Percentiles rank a stretch among this genome's conserved stretches.
Evolutionary conservation across 2,888 invertebrate genomes (phyloP).

Genomic region (Perizoma flavofasciatum): DNA sequence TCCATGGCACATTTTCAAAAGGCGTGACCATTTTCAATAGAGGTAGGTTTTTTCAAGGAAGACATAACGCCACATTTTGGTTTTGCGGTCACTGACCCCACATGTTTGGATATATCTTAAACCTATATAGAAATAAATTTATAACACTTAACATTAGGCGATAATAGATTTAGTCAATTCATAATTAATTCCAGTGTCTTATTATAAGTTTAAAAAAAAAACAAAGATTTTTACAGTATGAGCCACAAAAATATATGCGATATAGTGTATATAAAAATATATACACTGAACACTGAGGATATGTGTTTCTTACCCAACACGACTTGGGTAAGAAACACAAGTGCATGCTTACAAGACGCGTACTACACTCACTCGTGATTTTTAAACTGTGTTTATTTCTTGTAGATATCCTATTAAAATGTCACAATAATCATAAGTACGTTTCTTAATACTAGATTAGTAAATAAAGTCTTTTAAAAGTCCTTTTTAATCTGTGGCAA

Average conservation of each 20-base stretch:
- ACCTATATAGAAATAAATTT: constrained; percentile 17
- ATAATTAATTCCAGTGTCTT: constrained; percentile 41
- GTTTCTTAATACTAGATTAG: constrained; percentile 21
- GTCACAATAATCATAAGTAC: constrained; percentile 38
- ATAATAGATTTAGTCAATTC: constrained; percentile 34
- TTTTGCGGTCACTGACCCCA: neutral
- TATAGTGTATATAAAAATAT: too few species aligned
- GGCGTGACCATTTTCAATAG: too few species aligned
- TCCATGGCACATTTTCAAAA: too few species aligned
- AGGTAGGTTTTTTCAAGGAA: too few species aligned
- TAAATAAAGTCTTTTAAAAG: neutral
- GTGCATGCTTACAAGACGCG: too few species aligned
- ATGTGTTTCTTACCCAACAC: too few species aligned
- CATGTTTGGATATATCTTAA: constrained; percentile 7
- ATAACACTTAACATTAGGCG: constrained; percentile 41
- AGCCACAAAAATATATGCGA: too few species aligned
- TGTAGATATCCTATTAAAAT: constrained; percentile 1
- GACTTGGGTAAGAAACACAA: too few species aligned
- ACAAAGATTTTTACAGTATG: too few species aligned
- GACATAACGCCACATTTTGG: neutral
- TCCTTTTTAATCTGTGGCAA: neutral
- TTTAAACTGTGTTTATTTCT: constrained; percentile 1
- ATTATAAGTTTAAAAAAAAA: too few species aligned
- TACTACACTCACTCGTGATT: too few species aligned
- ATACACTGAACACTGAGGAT: too few species aligned